Percentiles rank a stretch among this genome's conserved stretches.
These are phyloP conservation scores for Accipiter minullus DNA, from an alignment of 2,797 vertebrate species.

Conservation along the genomic window DNA sequence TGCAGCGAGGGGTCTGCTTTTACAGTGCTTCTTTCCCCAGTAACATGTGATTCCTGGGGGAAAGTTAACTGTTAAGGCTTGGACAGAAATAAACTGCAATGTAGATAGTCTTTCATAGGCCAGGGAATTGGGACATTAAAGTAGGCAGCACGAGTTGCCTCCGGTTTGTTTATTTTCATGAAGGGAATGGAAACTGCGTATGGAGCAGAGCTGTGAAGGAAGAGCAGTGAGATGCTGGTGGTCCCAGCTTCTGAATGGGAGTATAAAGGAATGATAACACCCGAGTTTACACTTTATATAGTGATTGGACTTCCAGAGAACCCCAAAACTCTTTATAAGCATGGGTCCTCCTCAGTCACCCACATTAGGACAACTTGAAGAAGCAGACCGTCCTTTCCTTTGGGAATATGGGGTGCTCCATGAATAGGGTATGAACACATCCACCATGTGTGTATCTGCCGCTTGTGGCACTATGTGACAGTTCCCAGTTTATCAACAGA, in stretches of 20 bases:
- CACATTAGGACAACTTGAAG: rapidly evolving
- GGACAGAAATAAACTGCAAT: background rate
- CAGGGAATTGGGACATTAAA: background rate
- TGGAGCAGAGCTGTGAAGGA: background rate
- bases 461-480: background rate
- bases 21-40: background rate
- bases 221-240: background rate
- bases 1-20: background rate
- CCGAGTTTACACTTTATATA: background rate
- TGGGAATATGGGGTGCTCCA: background rate
- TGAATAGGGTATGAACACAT: background rate
- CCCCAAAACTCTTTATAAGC: background rate
- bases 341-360: background rate
- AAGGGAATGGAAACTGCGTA: background rate
- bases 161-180: conserved; percentile 22
- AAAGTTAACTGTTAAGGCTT: conserved; percentile 1
- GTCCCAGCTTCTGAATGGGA: background rate
- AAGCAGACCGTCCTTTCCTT: background rate
- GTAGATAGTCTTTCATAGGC: background rate
- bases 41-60: background rate
- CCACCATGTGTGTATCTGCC: background rate
- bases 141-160: background rate
- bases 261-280: background rate
- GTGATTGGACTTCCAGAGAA: background rate
- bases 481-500: background rate